Evolutionary conservation across 2,797 vertebrate genomes (phyloP).

Genomic region (Chelonia mydas): DNA sequence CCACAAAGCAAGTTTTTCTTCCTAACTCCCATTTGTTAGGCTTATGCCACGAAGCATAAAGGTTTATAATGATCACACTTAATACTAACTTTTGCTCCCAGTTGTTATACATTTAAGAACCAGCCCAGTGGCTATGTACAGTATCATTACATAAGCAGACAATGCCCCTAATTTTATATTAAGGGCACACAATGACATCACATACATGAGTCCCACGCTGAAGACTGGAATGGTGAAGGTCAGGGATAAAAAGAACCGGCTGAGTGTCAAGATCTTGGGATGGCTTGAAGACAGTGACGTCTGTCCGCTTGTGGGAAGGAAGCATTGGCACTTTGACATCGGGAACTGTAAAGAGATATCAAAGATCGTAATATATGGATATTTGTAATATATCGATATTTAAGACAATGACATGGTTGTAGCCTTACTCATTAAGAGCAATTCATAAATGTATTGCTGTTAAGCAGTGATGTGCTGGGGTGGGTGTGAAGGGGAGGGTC

Average conservation of each 20-base stretch:
- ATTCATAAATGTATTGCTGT: accelerated
- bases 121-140: not conserved
- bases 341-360: slow-evolving; percentile 78
- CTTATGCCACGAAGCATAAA: not conserved
- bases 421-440: not conserved
- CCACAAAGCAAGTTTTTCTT: not conserved
- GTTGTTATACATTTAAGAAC: not conserved
- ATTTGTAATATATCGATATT: not conserved
- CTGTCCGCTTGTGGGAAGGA: slow-evolving; percentile 91
- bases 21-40: not conserved
- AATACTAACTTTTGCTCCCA: not conserved
- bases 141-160: not conserved
- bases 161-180: accelerated
- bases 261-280: slow-evolving; percentile 93
- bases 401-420: not conserved
- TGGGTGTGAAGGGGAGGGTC: not conserved
- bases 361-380: not conserved
- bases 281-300: slow-evolving; percentile 95
- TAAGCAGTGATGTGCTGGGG: not conserved
- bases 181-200: not conserved
- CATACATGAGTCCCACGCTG: slow-evolving; percentile 93
- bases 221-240: slow-evolving; percentile 93
- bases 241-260: slow-evolving; percentile 97
- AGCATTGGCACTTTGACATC: slow-evolving; percentile 93
- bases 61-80: accelerated